Conservation (phyloP, 2,797 vertebrate species). For the Morelia viridis region DNA sequence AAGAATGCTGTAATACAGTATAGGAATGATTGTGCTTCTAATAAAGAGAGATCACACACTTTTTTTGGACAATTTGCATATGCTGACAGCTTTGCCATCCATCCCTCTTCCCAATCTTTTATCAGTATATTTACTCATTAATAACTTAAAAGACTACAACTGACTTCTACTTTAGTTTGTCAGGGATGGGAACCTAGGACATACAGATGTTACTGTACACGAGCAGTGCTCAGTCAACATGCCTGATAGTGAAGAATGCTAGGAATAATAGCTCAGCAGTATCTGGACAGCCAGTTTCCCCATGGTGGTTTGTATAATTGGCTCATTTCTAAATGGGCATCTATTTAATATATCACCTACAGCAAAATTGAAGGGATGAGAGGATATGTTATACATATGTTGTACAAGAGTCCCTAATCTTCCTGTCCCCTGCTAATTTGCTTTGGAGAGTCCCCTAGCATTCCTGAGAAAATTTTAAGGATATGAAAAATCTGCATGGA, state of each 20-base stretch:
- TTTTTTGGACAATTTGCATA: background rate
- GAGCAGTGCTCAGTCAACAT: background rate
- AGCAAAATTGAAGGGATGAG: background rate
- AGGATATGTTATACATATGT: background rate
- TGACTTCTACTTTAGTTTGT: background rate
- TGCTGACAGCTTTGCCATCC: no score
- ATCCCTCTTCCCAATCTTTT: background rate
- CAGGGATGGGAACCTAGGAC: background rate
- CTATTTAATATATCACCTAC: background rate
- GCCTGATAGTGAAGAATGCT: background rate
- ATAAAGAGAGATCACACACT: background rate
- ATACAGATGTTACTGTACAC: background rate
- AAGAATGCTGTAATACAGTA: background rate
- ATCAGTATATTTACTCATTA: background rate
- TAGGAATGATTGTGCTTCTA: background rate
- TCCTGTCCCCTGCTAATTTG: background rate
- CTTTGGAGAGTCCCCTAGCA: background rate
- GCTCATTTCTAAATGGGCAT: background rate
- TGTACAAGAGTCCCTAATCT: background rate
- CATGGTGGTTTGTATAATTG: background rate
- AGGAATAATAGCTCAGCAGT: background rate
- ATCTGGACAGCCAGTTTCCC: background rate
- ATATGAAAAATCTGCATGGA: background rate
- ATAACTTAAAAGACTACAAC: background rate
- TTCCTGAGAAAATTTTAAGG: background rate